A percentile compares a stretch with the other conserved stretches of the same genome.
Evolutionary conservation across 2,797 vertebrate genomes (phyloP).

Genomic region (Megaceryle alcyon): DNA sequence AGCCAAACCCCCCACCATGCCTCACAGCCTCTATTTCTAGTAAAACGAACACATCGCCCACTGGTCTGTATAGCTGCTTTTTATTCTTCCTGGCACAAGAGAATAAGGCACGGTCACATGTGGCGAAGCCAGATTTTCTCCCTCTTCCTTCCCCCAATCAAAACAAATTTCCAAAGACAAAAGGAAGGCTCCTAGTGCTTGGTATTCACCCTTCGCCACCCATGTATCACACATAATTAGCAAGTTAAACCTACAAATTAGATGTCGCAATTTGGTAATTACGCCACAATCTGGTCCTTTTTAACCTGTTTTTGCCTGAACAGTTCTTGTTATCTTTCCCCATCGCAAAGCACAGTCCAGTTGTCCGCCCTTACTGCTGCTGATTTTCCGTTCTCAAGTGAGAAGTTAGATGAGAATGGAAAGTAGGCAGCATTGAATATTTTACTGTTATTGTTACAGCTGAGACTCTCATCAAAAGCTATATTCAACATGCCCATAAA

Average conservation of each 20-base stretch:
- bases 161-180: slow-evolving; percentile 62
- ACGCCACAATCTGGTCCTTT: slow-evolving; percentile 47
- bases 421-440: neutral
- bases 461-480: neutral
- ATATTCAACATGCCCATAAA: neutral
- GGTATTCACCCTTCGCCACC: slow-evolving; percentile 42
- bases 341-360: neutral
- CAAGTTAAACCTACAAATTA: slow-evolving; percentile 70
- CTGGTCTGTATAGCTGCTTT: neutral
- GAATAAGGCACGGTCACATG: neutral
- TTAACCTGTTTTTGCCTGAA: slow-evolving; percentile 43
- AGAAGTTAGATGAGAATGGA: neutral
- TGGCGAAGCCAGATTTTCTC: neutral
- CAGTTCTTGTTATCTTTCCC: neutral
- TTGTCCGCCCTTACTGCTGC: neutral
- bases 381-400: neutral
- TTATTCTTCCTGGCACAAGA: slow-evolving; percentile 3
- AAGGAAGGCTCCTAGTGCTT: slow-evolving; percentile 36
- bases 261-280: slow-evolving; percentile 62
- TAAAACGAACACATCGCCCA: neutral
- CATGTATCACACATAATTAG: slow-evolving; percentile 61
- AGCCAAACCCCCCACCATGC: neutral
- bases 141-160: neutral
- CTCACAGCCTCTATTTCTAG: neutral
- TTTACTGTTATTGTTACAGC: neutral